Base-by-base conservation (phyloP, 2,888 invertebrate species). In the Drosophila heteroneura region DNA sequence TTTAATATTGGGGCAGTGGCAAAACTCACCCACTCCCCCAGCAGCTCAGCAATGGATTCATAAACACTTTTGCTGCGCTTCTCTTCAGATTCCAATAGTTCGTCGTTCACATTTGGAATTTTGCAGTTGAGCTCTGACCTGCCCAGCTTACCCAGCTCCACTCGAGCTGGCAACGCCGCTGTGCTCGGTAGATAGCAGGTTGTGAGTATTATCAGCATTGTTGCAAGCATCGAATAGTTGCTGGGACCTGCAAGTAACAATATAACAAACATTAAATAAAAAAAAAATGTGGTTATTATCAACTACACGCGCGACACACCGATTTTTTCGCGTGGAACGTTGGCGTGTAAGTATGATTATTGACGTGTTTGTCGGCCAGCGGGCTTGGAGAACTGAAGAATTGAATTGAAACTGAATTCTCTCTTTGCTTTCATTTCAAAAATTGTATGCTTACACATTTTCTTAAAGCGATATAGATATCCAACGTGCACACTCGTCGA, bases 131-230 rank as follows among this genome's bases (percentile, higher is more conserved):
- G 6, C 5, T 0, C 1, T 0, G 6, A 3, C 9, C 5, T 35
- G 14, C 1, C 2, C 22, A 5, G 12, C 10, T 1, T 5, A 22
- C 2, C 3, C 1, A 54, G 35, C 22, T 32, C 52, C 28, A 35
- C 53, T 2, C 56, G 76, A 4, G 70, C 82, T 5, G 85, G 84
- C 26, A 57, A 22, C 4, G 82, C 89, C 1, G 16, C 12, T 2
- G 64, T 56, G 19, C 62, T 64, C 19, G 72, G 2, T 5, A 52
- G 39, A 5, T 12, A 10, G 35, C 51, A 60, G 44, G 28, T 22
- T 6, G 44, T 44, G 12, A 60, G 28, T 22, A 69, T 47, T 19
- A 81, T 28, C 2, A 82, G 51, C 10, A 86, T 33, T 32, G 54
- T 39, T 3, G 51, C 52, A 19, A 74, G 51, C 1, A 64, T 44